phyloP scores from a whole-genome alignment of 2,797 vertebrate species.

The Labroides dimidiatus region DNA sequence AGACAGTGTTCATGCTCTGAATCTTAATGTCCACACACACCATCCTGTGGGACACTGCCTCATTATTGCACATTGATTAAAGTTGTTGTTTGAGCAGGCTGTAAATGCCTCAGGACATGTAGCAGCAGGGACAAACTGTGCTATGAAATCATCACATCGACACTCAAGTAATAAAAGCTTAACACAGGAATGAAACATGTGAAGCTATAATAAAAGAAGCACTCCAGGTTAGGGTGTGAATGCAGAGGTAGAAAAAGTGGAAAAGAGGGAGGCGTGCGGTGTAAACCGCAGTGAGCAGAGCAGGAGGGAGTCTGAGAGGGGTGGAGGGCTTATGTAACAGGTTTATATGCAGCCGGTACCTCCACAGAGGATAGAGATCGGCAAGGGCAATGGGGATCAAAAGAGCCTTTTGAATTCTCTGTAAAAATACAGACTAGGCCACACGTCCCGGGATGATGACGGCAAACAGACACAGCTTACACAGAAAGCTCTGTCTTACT shows the following conservation, averaged over 20 bases:
- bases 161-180: slow-evolving; percentile 7
- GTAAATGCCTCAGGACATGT: slow-evolving; percentile 25
- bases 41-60: slow-evolving; percentile 15
- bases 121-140: not conserved
- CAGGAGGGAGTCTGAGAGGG: slow-evolving; percentile 41
- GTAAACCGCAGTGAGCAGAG: slow-evolving; percentile 59
- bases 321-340: slow-evolving; percentile 75
- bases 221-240: slow-evolving; percentile 34
- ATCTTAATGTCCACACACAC: slow-evolving; percentile 39
- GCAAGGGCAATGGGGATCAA: slow-evolving; percentile 64
- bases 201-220: slow-evolving; percentile 26
- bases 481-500: slow-evolving; percentile 2
- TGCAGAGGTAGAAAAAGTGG: slow-evolving; percentile 30
- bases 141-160: slow-evolving; percentile 21
- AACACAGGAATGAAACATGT: slow-evolving; percentile 18
- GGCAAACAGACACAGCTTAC: slow-evolving; percentile 15
- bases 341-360: slow-evolving; percentile 64
- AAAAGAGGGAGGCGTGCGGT: slow-evolving; percentile 27
- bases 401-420: slow-evolving; percentile 58
- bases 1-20: slow-evolving; percentile 23
- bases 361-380: slow-evolving; percentile 66
- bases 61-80: slow-evolving; percentile 49
- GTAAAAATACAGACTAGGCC: slow-evolving; percentile 44
- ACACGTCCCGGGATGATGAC: slow-evolving; percentile 22
- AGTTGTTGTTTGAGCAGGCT: slow-evolving; percentile 17